Conservation (phyloP, 2,797 vertebrate genomes). For the Psittacula derbiana region DNA sequence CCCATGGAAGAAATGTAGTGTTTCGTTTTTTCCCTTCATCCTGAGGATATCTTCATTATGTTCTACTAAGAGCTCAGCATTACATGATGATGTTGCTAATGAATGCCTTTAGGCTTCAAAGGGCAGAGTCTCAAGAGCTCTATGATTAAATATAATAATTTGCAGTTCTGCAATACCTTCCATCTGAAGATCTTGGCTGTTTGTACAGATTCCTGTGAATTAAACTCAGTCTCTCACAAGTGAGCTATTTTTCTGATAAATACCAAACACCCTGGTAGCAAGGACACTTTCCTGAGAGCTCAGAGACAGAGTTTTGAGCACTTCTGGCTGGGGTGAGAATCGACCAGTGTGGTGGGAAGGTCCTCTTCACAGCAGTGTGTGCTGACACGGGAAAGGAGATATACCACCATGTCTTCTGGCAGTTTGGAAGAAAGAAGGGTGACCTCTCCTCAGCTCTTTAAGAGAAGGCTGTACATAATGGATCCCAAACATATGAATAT, state of each 20-base stretch:
- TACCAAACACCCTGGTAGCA: neutral
- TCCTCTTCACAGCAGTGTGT: neutral
- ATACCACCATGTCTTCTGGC: neutral
- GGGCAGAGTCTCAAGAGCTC: constrained; percentile 45
- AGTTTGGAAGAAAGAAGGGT: neutral
- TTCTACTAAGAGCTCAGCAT: constrained; percentile 6
- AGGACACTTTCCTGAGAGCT: neutral
- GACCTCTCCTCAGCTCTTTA: neutral
- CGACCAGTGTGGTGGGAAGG: neutral
- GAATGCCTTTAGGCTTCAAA: constrained; percentile 50
- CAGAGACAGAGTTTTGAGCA: neutral
- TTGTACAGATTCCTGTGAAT: neutral
- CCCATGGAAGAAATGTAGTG: neutral
- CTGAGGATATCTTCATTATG: constrained; percentile 54
- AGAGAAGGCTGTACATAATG: neutral
- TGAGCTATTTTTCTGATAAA: neutral
- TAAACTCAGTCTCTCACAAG: neutral
- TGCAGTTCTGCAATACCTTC: constrained; percentile 8
- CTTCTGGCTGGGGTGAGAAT: neutral
- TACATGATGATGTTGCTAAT: constrained; percentile 24
- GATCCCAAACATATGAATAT: neutral
- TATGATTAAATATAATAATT: constrained; percentile 44
- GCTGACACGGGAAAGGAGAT: neutral
- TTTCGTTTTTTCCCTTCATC: constrained; percentile 16
- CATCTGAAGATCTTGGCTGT: neutral